Conservation (phyloP, 2,888 invertebrate genomes). For the Campopleginae sp. region DNA sequence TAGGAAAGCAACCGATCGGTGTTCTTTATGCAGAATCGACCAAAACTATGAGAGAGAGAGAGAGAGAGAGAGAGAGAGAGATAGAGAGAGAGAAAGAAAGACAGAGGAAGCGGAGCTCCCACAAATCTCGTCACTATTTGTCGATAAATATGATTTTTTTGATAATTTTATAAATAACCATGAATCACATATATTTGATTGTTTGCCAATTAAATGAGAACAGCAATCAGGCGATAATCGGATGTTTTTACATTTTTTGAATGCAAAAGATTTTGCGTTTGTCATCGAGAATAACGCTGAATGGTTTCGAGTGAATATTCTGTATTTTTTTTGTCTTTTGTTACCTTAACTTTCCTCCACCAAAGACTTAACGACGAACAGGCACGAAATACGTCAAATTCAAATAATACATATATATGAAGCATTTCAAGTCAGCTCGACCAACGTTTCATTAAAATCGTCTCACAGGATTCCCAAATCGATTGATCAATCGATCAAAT, state of each 20-base stretch:
- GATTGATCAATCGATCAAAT: neutral
- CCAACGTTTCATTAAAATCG: neutral
- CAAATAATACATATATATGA: constrained; percentile 52
- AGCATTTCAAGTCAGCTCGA: constrained; percentile 8
- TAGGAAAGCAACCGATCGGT: neutral
- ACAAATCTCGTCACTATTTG: constrained; percentile 46
- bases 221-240: constrained; percentile 52
- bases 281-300: constrained; percentile 25
- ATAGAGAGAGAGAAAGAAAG: constrained; percentile 8
- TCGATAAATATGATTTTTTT: constrained; percentile 12
- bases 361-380: constrained; percentile 73
- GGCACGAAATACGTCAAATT: constrained; percentile 76
- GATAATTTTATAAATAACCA: constrained; percentile 30
- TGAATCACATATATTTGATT: constrained; percentile 66
- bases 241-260: constrained; percentile 15
- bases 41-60: constrained; percentile 41
- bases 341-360: constrained; percentile 48
- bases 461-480: neutral
- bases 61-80: constrained; percentile 40
- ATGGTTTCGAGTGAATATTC: constrained; percentile 36
- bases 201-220: constrained; percentile 65
- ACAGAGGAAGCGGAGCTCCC: too few species aligned
- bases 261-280: constrained; percentile 7
- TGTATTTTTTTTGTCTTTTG: constrained; percentile 19
- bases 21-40: constrained; percentile 13